These are phyloP conservation scores for Trachemys scripta DNA, from an alignment of 2,113 vertebrate species.

Conservation along the genomic window DNA sequence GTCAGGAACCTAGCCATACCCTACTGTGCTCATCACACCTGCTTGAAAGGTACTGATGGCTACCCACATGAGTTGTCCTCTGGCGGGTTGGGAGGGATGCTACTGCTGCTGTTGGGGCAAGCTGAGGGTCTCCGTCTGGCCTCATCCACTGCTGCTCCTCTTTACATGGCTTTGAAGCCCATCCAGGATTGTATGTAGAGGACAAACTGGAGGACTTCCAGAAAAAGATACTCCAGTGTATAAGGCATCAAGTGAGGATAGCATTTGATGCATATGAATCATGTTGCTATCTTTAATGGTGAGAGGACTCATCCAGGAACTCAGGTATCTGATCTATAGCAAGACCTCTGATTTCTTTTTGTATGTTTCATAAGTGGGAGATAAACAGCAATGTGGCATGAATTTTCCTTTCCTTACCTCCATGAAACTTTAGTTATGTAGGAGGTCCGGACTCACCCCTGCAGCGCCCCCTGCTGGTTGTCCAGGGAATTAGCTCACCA, in stretches of 20 bases:
- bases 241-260: background rate
- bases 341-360: too few relatives aligned
- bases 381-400: too few relatives aligned
- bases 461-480: too few relatives aligned
- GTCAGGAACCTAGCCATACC: background rate
- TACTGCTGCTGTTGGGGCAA: background rate
- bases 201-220: fast-evolving
- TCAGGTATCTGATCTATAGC: too few relatives aligned
- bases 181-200: fast-evolving
- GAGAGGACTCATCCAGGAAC: background rate
- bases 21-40: background rate
- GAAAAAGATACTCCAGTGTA: background rate
- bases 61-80: background rate
- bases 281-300: background rate
- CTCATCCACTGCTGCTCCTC: background rate
- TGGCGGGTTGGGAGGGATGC: background rate
- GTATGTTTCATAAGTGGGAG: too few relatives aligned
- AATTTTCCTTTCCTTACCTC: too few relatives aligned
- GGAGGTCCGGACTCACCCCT: too few relatives aligned
- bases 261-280: background rate
- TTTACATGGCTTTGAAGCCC: background rate
- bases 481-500: too few relatives aligned
- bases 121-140: background rate
- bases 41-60: fast-evolving
- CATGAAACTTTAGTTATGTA: too few relatives aligned